Base-by-base conservation (phyloP, 2,113 vertebrate genomes). In the Lynx canadensis region DNA sequence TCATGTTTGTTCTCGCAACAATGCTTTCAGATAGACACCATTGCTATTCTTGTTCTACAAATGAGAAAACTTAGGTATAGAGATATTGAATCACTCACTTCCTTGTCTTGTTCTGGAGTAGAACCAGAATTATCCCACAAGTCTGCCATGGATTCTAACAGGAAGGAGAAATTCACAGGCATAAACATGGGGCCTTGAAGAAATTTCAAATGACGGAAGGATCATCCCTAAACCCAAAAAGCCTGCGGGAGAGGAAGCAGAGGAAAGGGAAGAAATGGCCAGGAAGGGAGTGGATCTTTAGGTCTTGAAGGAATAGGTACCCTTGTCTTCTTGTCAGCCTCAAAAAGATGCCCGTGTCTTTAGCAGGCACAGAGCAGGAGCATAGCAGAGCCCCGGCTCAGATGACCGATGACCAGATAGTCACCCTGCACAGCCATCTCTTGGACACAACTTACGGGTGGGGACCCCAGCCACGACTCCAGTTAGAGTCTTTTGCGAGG, bases 61-160 rank as follows among this genome's bases (percentile, higher is more conserved):
- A 23, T 86, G 45, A 91, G 97, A 93, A 96, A 96, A 97, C n/a
- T 84, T 0, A 97, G 41, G 60, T 74, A 71, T 27, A 74, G 48
- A 57, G 41, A 82, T 94, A 83, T 96, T 94, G 90, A 95, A 94
- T 95, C 60, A 96, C 69, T 92, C 93, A 74, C 73, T 90, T 27
- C 94, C 80, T 41, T 52, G 63, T 96, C 88, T 52, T 79, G 16
- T 10, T 52, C 76, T 36, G 31, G 33, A 69, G 71, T 88, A 38
- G 33, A 63, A 55, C 19, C 9, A 38, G 60, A 55, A 66, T 21
- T 15, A 45, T 41, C 73, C 45, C 27, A n/a, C 14, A 68, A 57
- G 36, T 31, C 60, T 85, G 38, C 14, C 55, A 27, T 74, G n/a
- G 50, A 85, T 85, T 74, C 10, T 50, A 66, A 66, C 65, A 48